Evolutionary conservation across 64 coral and sea anemone species (phyloP), one percentile per base, ranked within the genome.

Genomic region (Montipora efflorescens): DNA sequence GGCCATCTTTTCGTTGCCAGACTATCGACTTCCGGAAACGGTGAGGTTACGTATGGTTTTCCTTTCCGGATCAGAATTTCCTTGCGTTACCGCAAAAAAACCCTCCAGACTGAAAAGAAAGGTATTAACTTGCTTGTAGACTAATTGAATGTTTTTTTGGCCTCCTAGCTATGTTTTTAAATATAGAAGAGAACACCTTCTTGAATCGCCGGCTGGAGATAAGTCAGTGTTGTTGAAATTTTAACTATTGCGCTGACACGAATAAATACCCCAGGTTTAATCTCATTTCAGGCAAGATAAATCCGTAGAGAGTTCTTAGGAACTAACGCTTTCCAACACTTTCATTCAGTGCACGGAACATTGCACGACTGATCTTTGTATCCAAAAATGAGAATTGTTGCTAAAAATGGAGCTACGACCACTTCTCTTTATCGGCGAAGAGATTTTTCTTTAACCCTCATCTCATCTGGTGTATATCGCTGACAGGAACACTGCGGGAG

Each of bases 1-100:
- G 82, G 82, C 70, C 82, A 86, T 86, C 71, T 86, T 84, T 86
- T 71, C 68, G 23, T 71, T 48, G 82, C 47, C 82, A 86, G 82
- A 86, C 82, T 86, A 20, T 70, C 16, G 13, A 51, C 67, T 86
- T 86, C 82, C 82, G 82, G 82, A 48, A 84, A 86, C 71, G 66
- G 62, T 84, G 81, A 46, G 47, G 66, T 84, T 84, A 43, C 7
- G 23, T 2, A 45, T 43, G 23, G 28, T 45, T 13, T 36, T 45
- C 23, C 5, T 76, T 76, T 76, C 23, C 21, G 74, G 74, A 76
- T 76, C 7, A 76, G 36, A 76, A 43, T 76, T 45, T 46, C 9
- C 45, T 18, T 7, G 49, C 76, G 76, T 78, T 49, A 49, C 13
- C 47, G 36, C 36, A 36, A 48, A 5, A 78, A 76, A 4, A 78